These are phyloP conservation scores for Crossaster papposus DNA, from an alignment of 53 echinoderm and acorn worm genomes.

Conservation along the genomic window DNA sequence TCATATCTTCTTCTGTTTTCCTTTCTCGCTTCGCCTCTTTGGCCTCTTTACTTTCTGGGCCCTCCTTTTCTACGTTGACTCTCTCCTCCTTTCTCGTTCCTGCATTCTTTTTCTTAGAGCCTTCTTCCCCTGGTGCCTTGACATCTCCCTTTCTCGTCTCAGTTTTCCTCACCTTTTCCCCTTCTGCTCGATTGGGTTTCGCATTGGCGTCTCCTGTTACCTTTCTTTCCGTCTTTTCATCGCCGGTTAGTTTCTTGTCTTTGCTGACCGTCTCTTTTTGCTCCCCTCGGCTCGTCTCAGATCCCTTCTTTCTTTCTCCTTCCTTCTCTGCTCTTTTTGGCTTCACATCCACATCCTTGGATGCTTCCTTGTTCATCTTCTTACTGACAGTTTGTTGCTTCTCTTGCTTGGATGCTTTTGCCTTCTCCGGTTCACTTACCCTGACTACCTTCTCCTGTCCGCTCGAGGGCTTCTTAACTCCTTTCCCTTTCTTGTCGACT, in stretches of 20 bases:
- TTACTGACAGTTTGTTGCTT: background rate
- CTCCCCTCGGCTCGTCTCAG: background rate
- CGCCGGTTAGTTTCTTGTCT: background rate
- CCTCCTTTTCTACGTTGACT: background rate
- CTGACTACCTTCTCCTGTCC: background rate
- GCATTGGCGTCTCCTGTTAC: background rate
- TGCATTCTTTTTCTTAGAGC: conserved; percentile 6
- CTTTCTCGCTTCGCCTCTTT: background rate
- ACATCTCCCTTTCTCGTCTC: background rate
- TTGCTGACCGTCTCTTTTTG: background rate
- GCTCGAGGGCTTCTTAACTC: background rate
- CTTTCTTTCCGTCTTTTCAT: background rate
- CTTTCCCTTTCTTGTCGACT: background rate
- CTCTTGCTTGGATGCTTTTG: background rate
- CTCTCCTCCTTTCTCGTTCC: background rate
- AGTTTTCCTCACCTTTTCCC: background rate
- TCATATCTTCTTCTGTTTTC: background rate
- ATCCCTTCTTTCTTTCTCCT: background rate
- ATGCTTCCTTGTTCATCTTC: background rate
- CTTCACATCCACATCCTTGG: background rate
- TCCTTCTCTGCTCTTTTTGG: conserved; percentile 8
- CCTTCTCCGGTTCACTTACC: background rate
- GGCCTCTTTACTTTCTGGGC: background rate
- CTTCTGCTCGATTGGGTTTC: background rate
- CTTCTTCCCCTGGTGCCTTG: background rate